Conservation (phyloP, 1,140 invertebrate species). For the Mactra quadrangularis region DNA sequence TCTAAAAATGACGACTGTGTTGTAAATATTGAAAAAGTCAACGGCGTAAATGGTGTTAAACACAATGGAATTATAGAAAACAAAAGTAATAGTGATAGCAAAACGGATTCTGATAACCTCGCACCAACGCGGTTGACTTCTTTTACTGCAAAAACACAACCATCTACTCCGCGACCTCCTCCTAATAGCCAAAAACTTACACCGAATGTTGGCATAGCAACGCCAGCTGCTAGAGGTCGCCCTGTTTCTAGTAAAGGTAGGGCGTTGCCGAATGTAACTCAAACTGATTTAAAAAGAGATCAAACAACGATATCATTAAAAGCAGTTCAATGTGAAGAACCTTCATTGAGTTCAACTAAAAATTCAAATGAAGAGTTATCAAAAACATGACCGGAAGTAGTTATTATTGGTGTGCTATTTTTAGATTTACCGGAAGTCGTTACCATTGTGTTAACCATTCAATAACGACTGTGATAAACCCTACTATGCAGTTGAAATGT, state of each 20-base stretch:
- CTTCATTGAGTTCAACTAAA: no score
- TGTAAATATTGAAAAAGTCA: not conserved
- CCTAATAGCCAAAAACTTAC: not conserved
- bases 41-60: not conserved
- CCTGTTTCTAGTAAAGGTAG: constrained; percentile 33
- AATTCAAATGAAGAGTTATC: no score
- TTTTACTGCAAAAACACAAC: not conserved
- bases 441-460: no score
- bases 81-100: not conserved
- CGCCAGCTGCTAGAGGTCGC: constrained; percentile 20
- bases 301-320: not conserved
- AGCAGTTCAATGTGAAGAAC: constrained; percentile 39
- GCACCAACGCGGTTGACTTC: no score
- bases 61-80: not conserved
- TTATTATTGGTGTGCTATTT: no score
- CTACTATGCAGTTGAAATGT: no score
- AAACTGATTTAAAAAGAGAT: constrained; percentile 25
- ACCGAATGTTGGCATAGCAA: not conserved
- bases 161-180: not conserved
- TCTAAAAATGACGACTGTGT: not conserved
- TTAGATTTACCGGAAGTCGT: no score
- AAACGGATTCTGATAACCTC: not conserved
- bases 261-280: constrained; percentile 5
- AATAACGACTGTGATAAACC: no score
- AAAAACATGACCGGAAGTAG: no score